Evolutionary conservation across 1,140 invertebrate species (phyloP).

Genomic region (Papilio dardanus): DNA sequence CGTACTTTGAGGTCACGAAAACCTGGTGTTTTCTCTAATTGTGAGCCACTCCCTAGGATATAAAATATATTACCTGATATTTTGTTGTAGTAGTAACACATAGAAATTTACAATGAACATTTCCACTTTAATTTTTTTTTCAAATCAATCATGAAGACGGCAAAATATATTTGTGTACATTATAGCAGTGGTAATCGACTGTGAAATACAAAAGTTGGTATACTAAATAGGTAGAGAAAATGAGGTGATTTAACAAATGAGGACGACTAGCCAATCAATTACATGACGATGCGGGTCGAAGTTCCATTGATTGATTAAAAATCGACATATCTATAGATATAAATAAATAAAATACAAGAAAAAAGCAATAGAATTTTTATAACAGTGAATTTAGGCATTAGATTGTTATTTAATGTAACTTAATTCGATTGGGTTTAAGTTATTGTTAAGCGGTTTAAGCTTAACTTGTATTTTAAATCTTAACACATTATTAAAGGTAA

Average conservation of each 20-base stretch:
- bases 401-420: not conserved
- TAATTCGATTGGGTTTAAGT: not conserved
- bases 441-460: too few relatives aligned
- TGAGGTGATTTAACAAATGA: conserved; percentile 26
- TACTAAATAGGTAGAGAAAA: not conserved
- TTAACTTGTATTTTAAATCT: too few relatives aligned
- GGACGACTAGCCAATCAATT: conserved; percentile 40
- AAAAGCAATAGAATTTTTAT: not conserved
- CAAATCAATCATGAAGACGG: too few relatives aligned
- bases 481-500: too few relatives aligned
- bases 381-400: not conserved
- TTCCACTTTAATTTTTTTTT: too few relatives aligned
- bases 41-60: too few relatives aligned
- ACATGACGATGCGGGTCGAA: conserved; percentile 37
- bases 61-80: too few relatives aligned
- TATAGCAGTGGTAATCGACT: not conserved
- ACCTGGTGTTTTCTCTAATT: too few relatives aligned
- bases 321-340: conserved; percentile 21
- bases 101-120: too few relatives aligned
- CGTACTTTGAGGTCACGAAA: too few relatives aligned
- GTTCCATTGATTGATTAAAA: conserved; percentile 41
- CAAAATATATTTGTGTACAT: not conserved
- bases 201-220: conserved; percentile 14
- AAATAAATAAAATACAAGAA: not conserved
- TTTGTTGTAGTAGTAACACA: too few relatives aligned